Percentiles rank a stretch among this genome's conserved stretches.
Evolutionary conservation across 2,797 vertebrate species (phyloP).

Genomic region (Tokudaia muenninki): DNA sequence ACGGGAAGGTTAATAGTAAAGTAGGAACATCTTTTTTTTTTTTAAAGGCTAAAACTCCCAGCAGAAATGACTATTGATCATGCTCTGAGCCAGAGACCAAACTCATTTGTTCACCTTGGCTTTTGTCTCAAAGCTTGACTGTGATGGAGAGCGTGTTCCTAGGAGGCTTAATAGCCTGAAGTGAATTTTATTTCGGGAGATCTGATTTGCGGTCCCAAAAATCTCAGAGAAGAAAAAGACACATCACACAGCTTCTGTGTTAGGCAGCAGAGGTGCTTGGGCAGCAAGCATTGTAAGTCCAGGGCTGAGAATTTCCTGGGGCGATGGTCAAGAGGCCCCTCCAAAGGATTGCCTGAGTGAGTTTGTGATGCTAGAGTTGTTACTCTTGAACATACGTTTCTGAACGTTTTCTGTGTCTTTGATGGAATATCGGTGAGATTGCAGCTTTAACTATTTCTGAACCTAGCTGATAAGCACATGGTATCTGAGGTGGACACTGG

Average conservation of each 20-base stretch:
- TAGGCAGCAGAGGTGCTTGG: slow-evolving; percentile 53
- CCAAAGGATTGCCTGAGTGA: background rate
- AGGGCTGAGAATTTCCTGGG: slow-evolving; percentile 55
- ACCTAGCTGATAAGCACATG: slow-evolving; percentile 1
- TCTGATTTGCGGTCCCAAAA: slow-evolving; percentile 55
- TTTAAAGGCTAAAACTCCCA: slow-evolving; percentile 66
- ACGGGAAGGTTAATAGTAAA: slow-evolving; percentile 59
- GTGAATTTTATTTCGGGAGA: slow-evolving; percentile 67
- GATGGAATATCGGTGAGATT: slow-evolving; percentile 35
- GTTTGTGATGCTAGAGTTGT: slow-evolving; percentile 25
- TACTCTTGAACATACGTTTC: slow-evolving; percentile 6
- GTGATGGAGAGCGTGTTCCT: slow-evolving; percentile 4
- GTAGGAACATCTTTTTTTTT: slow-evolving; percentile 73
- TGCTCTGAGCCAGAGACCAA: slow-evolving; percentile 53
- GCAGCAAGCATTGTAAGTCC: background rate
- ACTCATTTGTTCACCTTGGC: slow-evolving; percentile 51
- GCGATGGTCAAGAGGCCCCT: background rate
- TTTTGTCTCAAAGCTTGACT: slow-evolving; percentile 68
- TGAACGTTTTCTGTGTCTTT: background rate
- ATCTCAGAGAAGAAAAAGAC: slow-evolving; percentile 39
- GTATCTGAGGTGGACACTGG: background rate
- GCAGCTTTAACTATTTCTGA: slow-evolving; percentile 45
- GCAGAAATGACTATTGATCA: slow-evolving; percentile 74
- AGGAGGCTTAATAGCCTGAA: slow-evolving; percentile 55
- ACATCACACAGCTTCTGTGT: slow-evolving; percentile 30